These are phyloP conservation scores for Cylas formicarius DNA, from an alignment of 1,140 invertebrate species.

Conservation along the genomic window DNA sequence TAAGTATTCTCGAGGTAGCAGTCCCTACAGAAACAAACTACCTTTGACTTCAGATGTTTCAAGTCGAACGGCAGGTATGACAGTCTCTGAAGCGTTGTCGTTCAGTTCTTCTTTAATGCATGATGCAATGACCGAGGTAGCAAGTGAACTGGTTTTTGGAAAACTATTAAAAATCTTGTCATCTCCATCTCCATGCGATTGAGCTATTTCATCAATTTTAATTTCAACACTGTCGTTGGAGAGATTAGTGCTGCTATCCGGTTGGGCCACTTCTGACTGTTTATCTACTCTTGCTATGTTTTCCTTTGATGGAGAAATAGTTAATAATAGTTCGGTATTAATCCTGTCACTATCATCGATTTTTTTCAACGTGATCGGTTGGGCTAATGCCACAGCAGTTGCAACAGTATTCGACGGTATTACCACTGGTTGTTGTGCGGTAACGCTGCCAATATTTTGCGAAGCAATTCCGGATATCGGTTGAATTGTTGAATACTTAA, in stretches of 20 bases:
- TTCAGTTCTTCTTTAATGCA: conserved; percentile 24
- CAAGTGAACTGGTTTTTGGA: conserved; percentile 33
- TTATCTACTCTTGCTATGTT: conserved; percentile 20
- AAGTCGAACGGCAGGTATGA: no score
- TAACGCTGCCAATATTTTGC: conserved; percentile 33
- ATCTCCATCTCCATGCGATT: conserved; percentile 14
- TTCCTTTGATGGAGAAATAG: conserved; percentile 36
- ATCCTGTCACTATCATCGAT: conserved; percentile 30
- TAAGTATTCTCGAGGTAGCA: no score
- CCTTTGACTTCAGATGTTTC: no score
- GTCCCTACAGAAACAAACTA: conserved; percentile 5
- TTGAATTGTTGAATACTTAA: conserved; percentile 45
- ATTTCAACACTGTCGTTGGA: conserved; percentile 23
- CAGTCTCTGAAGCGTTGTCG: background rate
- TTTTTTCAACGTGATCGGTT: conserved; percentile 39
- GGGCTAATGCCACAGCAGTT: conserved; percentile 35
- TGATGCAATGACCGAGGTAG: conserved; percentile 38
- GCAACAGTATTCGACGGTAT: conserved; percentile 34
- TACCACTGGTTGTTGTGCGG: conserved; percentile 34
- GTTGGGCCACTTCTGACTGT: conserved; percentile 26
- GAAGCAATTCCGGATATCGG: conserved; percentile 41
- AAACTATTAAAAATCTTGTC: conserved; percentile 27
- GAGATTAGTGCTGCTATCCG: conserved; percentile 34
- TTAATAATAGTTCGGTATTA: conserved; percentile 35
- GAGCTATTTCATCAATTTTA: conserved; percentile 24